Conservation (phyloP, 1,140 invertebrate genomes). For the Drosophila aff. region DNA sequence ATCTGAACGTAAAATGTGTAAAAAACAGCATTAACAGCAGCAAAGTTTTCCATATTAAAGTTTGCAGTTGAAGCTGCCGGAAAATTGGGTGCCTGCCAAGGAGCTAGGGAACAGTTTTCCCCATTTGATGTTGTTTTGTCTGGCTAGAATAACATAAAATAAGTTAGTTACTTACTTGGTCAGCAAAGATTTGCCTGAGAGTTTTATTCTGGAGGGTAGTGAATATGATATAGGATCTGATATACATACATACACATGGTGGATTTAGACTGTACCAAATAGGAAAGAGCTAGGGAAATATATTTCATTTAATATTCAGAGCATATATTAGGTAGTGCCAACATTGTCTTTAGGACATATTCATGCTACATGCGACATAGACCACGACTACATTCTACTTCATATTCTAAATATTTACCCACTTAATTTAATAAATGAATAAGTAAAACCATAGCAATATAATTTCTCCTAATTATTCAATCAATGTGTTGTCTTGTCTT, state of each 20-base stretch:
- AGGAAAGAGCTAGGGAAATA: no score
- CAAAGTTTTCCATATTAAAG: constrained; percentile 21
- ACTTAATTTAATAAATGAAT: neutral
- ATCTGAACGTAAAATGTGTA: constrained; percentile 45
- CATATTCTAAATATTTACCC: neutral
- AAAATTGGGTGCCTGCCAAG: constrained; percentile 9
- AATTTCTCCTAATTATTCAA: neutral
- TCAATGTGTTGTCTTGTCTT: no score
- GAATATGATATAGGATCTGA: neutral
- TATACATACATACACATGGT: neutral
- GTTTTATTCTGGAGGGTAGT: neutral
- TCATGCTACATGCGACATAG: neutral
- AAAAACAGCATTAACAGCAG: constrained; percentile 23
- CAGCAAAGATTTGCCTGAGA: constrained; percentile 14
- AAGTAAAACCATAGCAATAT: neutral
- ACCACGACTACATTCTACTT: no score
- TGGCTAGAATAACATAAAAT: constrained; percentile 24
- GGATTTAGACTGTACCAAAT: neutral
- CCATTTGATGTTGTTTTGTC: neutral
- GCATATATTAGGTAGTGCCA: no score
- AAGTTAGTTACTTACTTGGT: constrained; percentile 26
- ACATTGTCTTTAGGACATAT: no score
- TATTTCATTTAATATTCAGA: no score
- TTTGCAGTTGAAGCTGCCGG: neutral
- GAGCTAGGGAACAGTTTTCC: neutral